Evolutionary conservation across 2,797 vertebrate species (phyloP), one percentile per base, ranked within the genome.

Genomic region (Hyperoplus immaculatus): DNA sequence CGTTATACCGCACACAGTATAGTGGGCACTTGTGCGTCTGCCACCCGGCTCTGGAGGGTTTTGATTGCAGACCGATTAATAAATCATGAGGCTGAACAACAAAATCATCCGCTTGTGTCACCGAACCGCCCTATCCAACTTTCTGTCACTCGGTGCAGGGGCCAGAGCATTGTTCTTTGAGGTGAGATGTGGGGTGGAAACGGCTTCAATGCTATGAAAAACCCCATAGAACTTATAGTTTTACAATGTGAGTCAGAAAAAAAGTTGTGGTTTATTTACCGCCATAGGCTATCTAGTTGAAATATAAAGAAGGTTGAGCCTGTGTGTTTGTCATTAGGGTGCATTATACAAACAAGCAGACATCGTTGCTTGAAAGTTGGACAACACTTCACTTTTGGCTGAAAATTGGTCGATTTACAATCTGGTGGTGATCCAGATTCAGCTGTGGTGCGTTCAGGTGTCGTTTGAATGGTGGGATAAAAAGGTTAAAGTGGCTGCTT

Each of bases 41-140:
- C 69, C 11, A 14, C 71, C 29, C 29, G 36, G 71, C 73, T 77
- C 49, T 51, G 10, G 63, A 56, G 61, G 16, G 29, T 29, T 69
- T 65, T 68, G 54, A 63, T 70, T 83, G 75, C 84, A 68, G 72
- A 68, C 51, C 29, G 8, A 78, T 91, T 61, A 85, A 85, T 88
- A 89, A 87, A 83, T 87, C 41, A 86, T 84, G 59, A 89, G 77
- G 0, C 9, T n/a, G 47, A 77, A 81, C 61, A 53, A 85, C 29
- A 6, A 54, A 69, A 85, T 74, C 47, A 69, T 36, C 72, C 4
- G 10, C 51, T 46, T 39, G 51, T 84, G 74, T 45, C 57, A 38
- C 50, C 56, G 72, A 70, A 9, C 21, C 41, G 13, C 12, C 50
- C 12, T 4, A 1, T 54, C 12, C 4, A 1, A 1, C 47, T 47